These are phyloP conservation scores for Menura novaehollandiae DNA, from an alignment of 2,113 vertebrate species.

Conservation along the genomic window DNA sequence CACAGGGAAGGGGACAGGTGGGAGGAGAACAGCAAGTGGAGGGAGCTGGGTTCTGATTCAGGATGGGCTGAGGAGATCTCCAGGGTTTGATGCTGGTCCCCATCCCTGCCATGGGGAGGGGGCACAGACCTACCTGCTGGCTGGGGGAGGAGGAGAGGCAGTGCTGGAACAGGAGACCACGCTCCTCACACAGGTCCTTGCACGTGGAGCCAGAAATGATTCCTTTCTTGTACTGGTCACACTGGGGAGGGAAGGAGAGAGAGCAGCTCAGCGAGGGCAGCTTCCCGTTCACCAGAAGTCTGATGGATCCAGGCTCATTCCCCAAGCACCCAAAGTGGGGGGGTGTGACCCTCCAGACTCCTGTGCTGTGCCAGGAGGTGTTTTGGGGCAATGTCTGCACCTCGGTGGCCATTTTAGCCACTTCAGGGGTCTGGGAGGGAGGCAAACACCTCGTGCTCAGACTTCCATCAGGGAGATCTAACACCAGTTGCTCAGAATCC, in stretches of 20 bases:
- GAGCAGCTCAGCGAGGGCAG: background rate
- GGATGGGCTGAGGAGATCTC: background rate
- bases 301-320: background rate
- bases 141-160: conserved; percentile 87
- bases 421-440: background rate
- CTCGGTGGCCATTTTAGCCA: background rate
- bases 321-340: background rate
- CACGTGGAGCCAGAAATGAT: conserved; percentile 93
- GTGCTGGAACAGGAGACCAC: conserved; percentile 79
- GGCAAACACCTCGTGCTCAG: background rate
- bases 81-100: background rate
- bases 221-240: conserved; percentile 93
- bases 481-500: background rate
- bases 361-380: background rate
- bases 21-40: background rate
- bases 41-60: background rate
- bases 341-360: background rate
- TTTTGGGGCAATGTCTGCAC: accelerated
- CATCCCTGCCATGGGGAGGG: accelerated
- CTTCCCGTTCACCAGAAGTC: accelerated
- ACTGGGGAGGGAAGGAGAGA: conserved; percentile 71
- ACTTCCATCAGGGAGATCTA: background rate
- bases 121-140: conserved; percentile 80
- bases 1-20: background rate
- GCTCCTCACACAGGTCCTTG: conserved; percentile 87